phyloP scores from a whole-genome alignment of 2,113 vertebrate genomes.

The Lepus timidus region DNA sequence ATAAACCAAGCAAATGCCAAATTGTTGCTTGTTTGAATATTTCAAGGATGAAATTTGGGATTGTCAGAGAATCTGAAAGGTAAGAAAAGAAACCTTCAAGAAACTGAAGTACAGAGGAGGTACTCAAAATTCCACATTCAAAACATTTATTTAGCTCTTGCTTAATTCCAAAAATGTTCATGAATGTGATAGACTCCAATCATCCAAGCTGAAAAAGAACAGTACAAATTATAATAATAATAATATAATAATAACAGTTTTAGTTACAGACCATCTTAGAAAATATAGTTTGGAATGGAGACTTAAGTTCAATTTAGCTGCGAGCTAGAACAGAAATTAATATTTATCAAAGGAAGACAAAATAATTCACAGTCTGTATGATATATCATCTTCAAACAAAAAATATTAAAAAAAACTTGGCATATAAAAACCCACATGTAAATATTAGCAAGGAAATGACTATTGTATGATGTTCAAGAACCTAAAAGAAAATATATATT shows the following conservation, averaged over 20 bases:
- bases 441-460: neutral
- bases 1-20: neutral
- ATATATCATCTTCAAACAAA: neutral
- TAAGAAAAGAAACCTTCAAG: neutral
- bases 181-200: neutral
- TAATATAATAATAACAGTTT: neutral
- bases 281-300: neutral
- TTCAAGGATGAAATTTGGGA: neutral
- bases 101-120: neutral
- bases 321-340: neutral
- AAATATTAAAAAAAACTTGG: neutral
- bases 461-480: neutral
- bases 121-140: neutral
- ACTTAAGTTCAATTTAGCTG: neutral
- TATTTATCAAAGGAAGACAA: neutral
- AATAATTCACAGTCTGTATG: neutral
- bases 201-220: neutral
- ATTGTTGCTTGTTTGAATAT: neutral
- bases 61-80: neutral
- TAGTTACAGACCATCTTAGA: neutral
- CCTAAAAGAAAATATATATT: neutral
- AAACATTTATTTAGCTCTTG: neutral
- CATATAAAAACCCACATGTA: neutral
- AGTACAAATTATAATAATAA: neutral
- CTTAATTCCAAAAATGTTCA: neutral